Evolutionary conservation across 2,797 vertebrate species (phyloP).

Genomic region (Centroberyx gerrardi): DNA sequence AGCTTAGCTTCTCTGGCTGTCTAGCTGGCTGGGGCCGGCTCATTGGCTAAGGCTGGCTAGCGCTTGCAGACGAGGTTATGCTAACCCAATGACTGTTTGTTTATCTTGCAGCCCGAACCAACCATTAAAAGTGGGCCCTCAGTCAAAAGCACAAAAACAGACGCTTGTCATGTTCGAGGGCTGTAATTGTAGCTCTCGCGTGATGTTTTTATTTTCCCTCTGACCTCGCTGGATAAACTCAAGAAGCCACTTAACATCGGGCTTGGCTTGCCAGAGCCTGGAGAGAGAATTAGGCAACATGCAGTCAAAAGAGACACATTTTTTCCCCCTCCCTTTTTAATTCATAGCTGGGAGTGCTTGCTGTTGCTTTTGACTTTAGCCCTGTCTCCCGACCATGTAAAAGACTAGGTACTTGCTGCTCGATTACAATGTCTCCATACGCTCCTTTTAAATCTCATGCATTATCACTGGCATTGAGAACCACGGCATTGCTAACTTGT

Average conservation of each 20-base stretch:
- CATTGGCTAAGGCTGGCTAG: conserved; percentile 49
- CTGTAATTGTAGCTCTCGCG: conserved; percentile 87
- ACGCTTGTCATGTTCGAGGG: conserved; percentile 88
- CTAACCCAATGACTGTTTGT: conserved; percentile 87
- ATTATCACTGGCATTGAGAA: conserved; percentile 53
- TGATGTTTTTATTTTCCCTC: conserved; percentile 90
- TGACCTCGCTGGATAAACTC: conserved; percentile 89
- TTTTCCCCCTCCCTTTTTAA: conserved; percentile 59
- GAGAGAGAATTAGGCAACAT: conserved; percentile 75
- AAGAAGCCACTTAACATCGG: conserved; percentile 88
- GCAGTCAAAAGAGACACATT: conserved; percentile 68
- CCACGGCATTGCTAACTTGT: conserved; percentile 46
- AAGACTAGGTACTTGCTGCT: conserved; percentile 51
- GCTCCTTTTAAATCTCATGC: conserved; percentile 49
- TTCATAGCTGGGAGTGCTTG: conserved; percentile 71
- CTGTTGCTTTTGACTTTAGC: conserved; percentile 59
- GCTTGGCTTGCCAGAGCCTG: conserved; percentile 81
- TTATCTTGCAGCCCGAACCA: conserved; percentile 84
- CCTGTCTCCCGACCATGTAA: conserved; percentile 35
- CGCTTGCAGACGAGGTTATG: conserved; percentile 72
- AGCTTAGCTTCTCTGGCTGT: conserved; percentile 69
- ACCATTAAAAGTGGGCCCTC: conserved; percentile 84
- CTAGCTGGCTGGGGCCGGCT: conserved; percentile 48
- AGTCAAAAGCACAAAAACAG: conserved; percentile 87
- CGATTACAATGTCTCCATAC: conserved; percentile 42